Evolutionary conservation across 2,888 invertebrate genomes (phyloP), one percentile per base, ranked within the genome.

Genomic region (Ephialtes manifestator): DNA sequence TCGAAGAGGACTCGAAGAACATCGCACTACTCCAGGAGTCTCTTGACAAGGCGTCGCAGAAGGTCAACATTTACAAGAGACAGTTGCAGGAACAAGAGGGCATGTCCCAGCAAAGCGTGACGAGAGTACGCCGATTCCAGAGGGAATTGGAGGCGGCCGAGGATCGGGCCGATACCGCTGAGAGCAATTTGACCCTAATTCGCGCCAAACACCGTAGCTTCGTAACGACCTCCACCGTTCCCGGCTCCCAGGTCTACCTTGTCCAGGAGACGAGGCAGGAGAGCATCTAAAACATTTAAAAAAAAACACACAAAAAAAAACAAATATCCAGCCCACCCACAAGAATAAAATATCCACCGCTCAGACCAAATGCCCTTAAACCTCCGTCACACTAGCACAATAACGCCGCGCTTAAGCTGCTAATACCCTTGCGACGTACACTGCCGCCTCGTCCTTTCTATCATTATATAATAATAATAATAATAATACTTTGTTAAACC

Each of bases 181-280:
- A 99, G 95, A 97, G 97, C 96, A 98, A 97, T 95, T 96, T 99
- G 94, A 97, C 97, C 91, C 96, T 99, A 95, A 98, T 99, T 96
- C 97, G 99, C 93, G 98, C 99, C 95, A 99, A 99, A 96, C 99
- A 99, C 96, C 98, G 99, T 96, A 98, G 98, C 94, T 98, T 98
- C 95, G 98, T 98, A 94, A 98, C 98, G 96, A 98, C 98, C 94
- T 97, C 97, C 94, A 96, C 97, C 91, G 97, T 98, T 92, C 98
- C 98, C 95, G 98, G 98, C 92, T 98, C 98, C 93, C 97, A 97
- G 95, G 97, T 98, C 92, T 98, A 98, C 95, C 96, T 98, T 94
- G 98, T 98, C 90, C 97, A 97, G 95, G 98, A 98, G 95, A 96
- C 97, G 94, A 97, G 95, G 92, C 93, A 94, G 86, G 85, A 85